phyloP scores from a whole-genome alignment of 64 coral and sea anemone genomes.

The Dendronephthya gigantea region DNA sequence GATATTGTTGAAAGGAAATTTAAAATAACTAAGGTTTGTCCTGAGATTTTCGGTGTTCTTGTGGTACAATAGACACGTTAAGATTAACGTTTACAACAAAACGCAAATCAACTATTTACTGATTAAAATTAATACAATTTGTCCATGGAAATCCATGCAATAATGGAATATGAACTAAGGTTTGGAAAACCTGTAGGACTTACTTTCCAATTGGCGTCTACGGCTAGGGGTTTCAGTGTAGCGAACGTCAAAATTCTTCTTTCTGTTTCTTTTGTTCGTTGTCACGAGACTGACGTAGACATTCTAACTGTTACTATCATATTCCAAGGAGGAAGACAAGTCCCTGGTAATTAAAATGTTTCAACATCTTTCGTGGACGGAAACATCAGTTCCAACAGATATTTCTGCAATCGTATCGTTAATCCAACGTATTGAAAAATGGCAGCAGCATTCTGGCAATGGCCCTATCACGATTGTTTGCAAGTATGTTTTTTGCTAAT shows the following conservation, averaged over 20 bases:
- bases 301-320: too few species aligned
- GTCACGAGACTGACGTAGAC: too few species aligned
- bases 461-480: conserved; percentile 88
- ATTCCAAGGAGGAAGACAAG: conserved; percentile 67
- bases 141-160: too few species aligned
- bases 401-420: conserved; percentile 52
- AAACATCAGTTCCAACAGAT: conserved; percentile 36
- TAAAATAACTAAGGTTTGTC: conserved; percentile 35
- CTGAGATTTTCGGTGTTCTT: conserved; percentile 9
- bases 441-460: conserved; percentile 95
- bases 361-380: conserved; percentile 52
- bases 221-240: too few species aligned
- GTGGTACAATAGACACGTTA: too few species aligned
- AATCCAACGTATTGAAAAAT: conserved; percentile 75
- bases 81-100: neutral
- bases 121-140: too few species aligned
- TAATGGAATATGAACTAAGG: too few species aligned
- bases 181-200: too few species aligned
- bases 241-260: too few species aligned
- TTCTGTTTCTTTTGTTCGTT: too few species aligned
- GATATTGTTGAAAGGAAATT: conserved; percentile 55
- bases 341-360: conserved; percentile 66
- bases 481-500: conserved; percentile 64
- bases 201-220: too few species aligned
- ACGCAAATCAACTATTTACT: too few species aligned